A percentile compares a stretch with the other conserved stretches of the same genome.
Conservation (phyloP, 2,888 invertebrate species). For the Sylvicola cinctus region DNA sequence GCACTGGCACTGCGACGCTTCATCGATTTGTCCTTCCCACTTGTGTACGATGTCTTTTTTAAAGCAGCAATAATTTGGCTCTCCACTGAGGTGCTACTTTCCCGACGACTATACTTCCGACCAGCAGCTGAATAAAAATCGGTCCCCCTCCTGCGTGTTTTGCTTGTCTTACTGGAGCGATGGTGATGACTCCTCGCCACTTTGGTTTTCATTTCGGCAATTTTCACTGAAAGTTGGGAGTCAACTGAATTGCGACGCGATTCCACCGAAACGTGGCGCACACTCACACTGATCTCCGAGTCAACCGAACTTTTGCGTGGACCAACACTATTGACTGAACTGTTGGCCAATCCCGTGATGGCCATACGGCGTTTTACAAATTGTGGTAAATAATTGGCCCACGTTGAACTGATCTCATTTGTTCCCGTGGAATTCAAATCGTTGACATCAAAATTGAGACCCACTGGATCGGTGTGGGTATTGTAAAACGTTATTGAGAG, state of each 20-base stretch:
- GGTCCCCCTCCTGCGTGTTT: conserved; percentile 7
- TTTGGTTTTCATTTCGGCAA: conserved; percentile 65
- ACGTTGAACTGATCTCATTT: conserved; percentile 73
- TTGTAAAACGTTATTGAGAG: conserved; percentile 75
- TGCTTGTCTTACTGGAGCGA: conserved; percentile 12
- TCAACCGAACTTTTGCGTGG: conserved; percentile 37
- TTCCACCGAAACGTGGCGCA: conserved; percentile 66
- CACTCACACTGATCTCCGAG: conserved; percentile 53
- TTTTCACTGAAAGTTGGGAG: conserved; percentile 68
- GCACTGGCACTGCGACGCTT: conserved; percentile 19
- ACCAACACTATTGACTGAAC: conserved; percentile 7
- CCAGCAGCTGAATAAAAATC: conserved; percentile 18
- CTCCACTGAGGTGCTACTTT: conserved; percentile 63
- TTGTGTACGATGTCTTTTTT: conserved; percentile 22
- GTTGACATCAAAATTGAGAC: conserved; percentile 42
- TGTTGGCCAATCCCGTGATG: conserved; percentile 33
- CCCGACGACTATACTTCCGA: conserved; percentile 22
- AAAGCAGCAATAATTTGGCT: conserved; percentile 37
- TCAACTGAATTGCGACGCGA: conserved; percentile 73
- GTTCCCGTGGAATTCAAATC: conserved; percentile 50
- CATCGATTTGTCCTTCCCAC: conserved; percentile 16
- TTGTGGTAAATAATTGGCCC: conserved; percentile 78
- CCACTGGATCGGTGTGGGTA: conserved; percentile 78
- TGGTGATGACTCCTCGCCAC: conserved; percentile 30
- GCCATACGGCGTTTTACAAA: conserved; percentile 71